Evolutionary conservation across 2,888 invertebrate genomes (phyloP), one percentile per base, ranked within the genome.

Genomic region (Pelosia muscerda): DNA sequence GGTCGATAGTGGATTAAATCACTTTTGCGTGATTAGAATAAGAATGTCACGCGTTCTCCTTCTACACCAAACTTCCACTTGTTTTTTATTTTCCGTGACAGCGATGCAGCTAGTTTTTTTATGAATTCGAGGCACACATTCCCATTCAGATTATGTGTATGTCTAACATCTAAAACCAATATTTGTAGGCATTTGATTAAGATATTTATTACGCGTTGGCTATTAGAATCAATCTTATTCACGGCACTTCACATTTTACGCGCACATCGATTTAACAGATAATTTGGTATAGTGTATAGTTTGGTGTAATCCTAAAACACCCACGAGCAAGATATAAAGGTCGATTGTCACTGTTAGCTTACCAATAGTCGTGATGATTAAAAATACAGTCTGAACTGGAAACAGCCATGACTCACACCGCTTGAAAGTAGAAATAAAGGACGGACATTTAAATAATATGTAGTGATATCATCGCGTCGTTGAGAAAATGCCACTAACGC

Each of bases 401-500:
- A 70, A 65, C 71, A 70, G 66, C 62, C 42, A 72, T 80, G 80
- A 79, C 71, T 72, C 79, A 80, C 22, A 31, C 38, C 53, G 54
- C 28, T 63, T 56, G 38, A 72, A 68, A 71, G 57, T 63, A 68
- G 66, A 66, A 58, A 66, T 55, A 62, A 57, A 66, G 55, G 57
- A 66, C 60, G 42, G 60, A 60, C n/a, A 61, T 63, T 38, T 64
- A 26, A 60, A 63, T 63, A 66, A 42, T 31, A 23, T 28, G 11
- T 62, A 56, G 49, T 66, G 55, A 49, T 49, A 62, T 62, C 60
- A 66, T 63, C 22, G 23, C 61, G 49, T 49, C 22, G 23, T 49
- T n/a, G 49, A 49, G n/a, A 49, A 49, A 49, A n/a, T 2, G 49
- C n/a, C 9, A 55, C 26, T 25, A 38, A 42, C 10, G 15, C 38